Conservation (phyloP, 2,797 vertebrate genomes). For the Adelosebastes latens region DNA sequence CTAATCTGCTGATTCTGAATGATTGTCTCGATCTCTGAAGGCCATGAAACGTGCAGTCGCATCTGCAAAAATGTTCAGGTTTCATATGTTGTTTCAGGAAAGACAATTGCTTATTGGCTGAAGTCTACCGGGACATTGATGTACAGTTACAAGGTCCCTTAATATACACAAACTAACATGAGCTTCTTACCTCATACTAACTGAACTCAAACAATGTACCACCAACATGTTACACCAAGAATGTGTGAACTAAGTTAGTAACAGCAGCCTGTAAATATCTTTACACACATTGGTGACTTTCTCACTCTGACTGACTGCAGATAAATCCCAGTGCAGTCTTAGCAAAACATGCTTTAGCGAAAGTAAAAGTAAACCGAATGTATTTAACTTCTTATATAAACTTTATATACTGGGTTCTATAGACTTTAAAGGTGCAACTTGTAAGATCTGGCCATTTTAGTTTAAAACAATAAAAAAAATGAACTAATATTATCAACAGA, state of each 20-base stretch:
- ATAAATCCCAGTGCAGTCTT: neutral
- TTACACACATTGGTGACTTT: neutral
- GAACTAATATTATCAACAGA: too few species aligned
- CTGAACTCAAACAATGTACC: neutral
- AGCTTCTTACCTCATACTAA: neutral
- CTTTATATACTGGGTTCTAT: neutral
- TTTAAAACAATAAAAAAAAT: too few species aligned
- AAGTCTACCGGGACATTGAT: neutral
- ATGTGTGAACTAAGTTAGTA: neutral
- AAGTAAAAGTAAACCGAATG: neutral
- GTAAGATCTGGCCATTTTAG: too few species aligned
- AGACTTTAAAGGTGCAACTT: neutral
- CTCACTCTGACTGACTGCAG: slow-evolving; percentile 7
- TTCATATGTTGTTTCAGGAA: neutral
- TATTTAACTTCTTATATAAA: neutral
- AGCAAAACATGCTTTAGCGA: neutral
- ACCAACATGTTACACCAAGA: neutral
- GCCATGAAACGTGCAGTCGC: neutral
- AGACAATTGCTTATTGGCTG: neutral
- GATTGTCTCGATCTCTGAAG: slow-evolving; percentile 45
- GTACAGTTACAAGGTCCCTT: neutral
- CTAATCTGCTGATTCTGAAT: slow-evolving; percentile 14
- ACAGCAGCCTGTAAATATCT: neutral
- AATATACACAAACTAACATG: neutral
- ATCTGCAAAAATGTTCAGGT: neutral